These are phyloP conservation scores for Helobdella robusta DNA, from an alignment of 2,888 invertebrate species.

Conservation along the genomic window DNA sequence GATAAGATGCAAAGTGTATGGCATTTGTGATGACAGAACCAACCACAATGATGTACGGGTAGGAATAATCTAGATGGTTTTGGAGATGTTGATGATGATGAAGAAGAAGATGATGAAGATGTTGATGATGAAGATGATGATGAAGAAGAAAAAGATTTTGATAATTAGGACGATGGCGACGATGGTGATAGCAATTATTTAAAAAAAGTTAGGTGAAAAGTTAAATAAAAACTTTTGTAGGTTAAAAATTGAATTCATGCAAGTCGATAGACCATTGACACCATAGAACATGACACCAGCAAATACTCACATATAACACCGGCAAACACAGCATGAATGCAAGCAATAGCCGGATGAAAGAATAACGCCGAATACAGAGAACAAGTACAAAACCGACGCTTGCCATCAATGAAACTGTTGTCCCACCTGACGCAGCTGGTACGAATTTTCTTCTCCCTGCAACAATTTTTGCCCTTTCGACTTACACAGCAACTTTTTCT, in stretches of 20 bases:
- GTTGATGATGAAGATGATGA: neutral
- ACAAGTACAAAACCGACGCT: too few relatives aligned
- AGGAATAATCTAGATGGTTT: constrained; percentile 72
- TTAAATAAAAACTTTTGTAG: neutral
- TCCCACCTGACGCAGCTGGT: too few relatives aligned
- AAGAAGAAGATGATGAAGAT: neutral
- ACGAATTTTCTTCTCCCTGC: too few relatives aligned
- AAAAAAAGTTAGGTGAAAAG: neutral
- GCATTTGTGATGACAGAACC: constrained; percentile 85
- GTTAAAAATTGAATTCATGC: neutral
- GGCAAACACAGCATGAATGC: constrained; percentile 77
- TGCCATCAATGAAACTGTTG: too few relatives aligned
- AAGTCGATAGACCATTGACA: neutral
- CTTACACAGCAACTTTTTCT: too few relatives aligned
- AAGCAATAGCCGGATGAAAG: constrained; percentile 76
- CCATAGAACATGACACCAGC: neutral
- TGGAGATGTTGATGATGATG: neutral
- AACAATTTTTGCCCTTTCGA: too few relatives aligned
- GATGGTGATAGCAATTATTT: neutral
- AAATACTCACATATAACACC: constrained; percentile 69
- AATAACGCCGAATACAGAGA: constrained; percentile 88
- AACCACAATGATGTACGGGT: constrained; percentile 81
- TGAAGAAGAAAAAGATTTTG: neutral
- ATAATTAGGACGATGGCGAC: neutral
- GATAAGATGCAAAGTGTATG: constrained; percentile 75